Evolutionary conservation across 1,140 invertebrate genomes (phyloP), one percentile per base, ranked within the genome.

Genomic region (Sycophaga agraensis): DNA sequence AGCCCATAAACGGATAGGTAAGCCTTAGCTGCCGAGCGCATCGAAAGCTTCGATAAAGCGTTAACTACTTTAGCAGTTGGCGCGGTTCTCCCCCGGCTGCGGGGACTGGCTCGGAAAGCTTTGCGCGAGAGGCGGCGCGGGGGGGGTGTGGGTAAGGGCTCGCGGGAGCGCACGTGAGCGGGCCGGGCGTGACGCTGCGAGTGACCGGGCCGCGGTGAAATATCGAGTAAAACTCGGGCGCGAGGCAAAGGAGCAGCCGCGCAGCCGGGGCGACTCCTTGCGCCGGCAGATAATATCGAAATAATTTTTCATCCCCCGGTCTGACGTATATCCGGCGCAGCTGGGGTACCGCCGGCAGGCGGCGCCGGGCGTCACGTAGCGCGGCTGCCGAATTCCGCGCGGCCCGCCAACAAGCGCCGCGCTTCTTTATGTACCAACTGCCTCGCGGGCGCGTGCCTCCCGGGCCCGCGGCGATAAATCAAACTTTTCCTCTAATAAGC

Each of bases 401-500:
- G n/a, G n/a, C n/a, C n/a, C n/a, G n/a, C n/a, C n/a, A n/a, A n/a
- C n/a, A n/a, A 7, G n/a, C 24, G 9, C 24, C 14, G 19, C 6
- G 14, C 37, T 62, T 63, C 45, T 56, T 56, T 63, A 63, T 50
- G 53, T 63, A 56, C 53, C 53, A 50, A 56, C 45, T 56, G 60
- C 43, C 50, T 50, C 60, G 26, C 53, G 19, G 21, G 21, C 21
- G n/a, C n/a, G n/a, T n/a, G n/a, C n/a, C n/a, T n/a, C n/a, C n/a
- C n/a, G n/a, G 12, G 11, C 28, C 21, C 37, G n/a, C 35, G 40
- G 12, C 68, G 57, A 75, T 75, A 74, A 71, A 76, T 75, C 73
- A 75, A 74, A 75, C 74, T 68, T 72, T 56, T 68, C 71, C 70
- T 75, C 66, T 74, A 76, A 75, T 76, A 75, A 74, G 62, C 48